Evolutionary conservation across 2,797 vertebrate genomes (phyloP), one percentile per base, ranked within the genome.

Genomic region (Podargus strigoides): DNA sequence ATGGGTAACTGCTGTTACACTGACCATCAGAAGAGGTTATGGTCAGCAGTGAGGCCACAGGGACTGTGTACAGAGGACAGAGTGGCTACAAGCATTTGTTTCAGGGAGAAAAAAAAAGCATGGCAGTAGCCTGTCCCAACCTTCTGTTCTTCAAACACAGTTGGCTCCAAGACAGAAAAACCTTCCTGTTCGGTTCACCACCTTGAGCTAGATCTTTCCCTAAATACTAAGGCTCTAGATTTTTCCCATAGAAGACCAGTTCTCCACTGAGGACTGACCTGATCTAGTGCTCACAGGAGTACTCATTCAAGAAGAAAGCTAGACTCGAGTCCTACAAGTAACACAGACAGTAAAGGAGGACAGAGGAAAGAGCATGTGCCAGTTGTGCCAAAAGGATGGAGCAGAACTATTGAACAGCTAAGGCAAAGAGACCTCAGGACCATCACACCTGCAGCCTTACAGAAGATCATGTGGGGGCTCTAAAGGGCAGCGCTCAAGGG

Each of bases 1-100:
- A 76, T 1, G 11, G 41, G 37, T 42, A 36, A 73, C 22, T 1
- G 0, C 30, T 46, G 55, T 13, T 63, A 17, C 0, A 0, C 47
- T 63, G 47, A 69, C 36, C 77, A 46, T 10, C 53, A 34, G 55
- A 59, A 37, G 7, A 14, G 32, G 47, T 10, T 27, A 39, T 3
- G 20, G 67, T n/a, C 70, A 92, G 72, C 63, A 62, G 7, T 9
- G 27, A 44, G 76, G 73, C 68, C 64, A 55, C 27, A 46, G 46
- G 19, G 42, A 26, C 68, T 13, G 58, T 5, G 23, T 26, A 8
- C n/a, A 50, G 50, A 42, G 39, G 27, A 76, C 12, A 0, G 0
- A 47, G 24, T 3, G 9, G 41, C 67, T 60, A 26, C 63, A 79
- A 87, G 58, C 41, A 69, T 1, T 1, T 3, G 12, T 26, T 86